phyloP scores from a whole-genome alignment of 2,113 vertebrate genomes.

The Rhabdornis inornatus region DNA sequence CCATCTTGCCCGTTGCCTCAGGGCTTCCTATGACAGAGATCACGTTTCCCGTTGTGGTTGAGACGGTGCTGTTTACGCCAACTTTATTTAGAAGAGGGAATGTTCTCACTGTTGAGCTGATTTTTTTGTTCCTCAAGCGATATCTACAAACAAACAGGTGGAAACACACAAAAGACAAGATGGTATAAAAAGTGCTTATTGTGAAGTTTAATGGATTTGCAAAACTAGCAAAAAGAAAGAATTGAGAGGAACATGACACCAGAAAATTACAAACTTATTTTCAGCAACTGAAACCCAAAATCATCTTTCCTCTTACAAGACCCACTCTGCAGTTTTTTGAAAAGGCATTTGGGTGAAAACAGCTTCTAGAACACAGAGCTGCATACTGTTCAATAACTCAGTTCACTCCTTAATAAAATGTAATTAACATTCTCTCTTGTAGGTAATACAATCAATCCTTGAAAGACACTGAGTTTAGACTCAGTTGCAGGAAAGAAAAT shows the following conservation, averaged over 20 bases:
- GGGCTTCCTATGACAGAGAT: slow-evolving; percentile 79
- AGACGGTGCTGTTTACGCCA: slow-evolving; percentile 73
- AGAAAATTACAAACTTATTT: background rate
- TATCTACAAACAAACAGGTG: slow-evolving; percentile 72
- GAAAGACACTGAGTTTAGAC: background rate
- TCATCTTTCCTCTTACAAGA: background rate
- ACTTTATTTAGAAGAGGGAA: slow-evolving; percentile 86
- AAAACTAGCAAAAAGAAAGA: background rate
- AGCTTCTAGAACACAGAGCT: background rate
- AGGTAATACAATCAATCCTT: background rate
- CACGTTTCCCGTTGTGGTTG: slow-evolving; percentile 75
- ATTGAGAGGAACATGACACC: fast-evolving
- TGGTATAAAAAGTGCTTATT: background rate
- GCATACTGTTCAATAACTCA: background rate
- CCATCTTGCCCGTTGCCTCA: slow-evolving; percentile 79
- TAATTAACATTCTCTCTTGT: background rate
- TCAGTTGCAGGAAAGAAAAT: background rate
- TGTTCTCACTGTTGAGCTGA: slow-evolving; percentile 79
- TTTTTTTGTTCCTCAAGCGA: slow-evolving; percentile 94
- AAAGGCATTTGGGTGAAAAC: background rate
- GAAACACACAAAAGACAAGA: background rate
- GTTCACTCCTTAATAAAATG: background rate
- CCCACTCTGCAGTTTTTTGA: background rate
- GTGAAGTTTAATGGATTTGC: background rate
- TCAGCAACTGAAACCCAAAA: background rate